These are phyloP conservation scores for Spialia ferax DNA, from an alignment of 2,888 invertebrate genomes.

Conservation along the genomic window DNA sequence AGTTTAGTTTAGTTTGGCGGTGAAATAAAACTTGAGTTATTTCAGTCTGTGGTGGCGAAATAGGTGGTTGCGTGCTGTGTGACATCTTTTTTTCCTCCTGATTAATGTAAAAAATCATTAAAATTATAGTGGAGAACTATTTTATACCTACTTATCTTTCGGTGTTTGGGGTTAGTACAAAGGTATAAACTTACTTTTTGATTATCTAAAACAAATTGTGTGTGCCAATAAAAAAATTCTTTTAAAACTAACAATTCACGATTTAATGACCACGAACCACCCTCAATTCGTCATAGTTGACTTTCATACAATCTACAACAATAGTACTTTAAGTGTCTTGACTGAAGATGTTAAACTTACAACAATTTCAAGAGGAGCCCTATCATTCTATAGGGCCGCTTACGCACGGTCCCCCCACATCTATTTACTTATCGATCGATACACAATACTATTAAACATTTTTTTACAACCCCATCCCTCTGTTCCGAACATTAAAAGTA, in stretches of 20 bases:
- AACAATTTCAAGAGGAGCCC: constrained; percentile 77
- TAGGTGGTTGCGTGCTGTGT: too few species aligned
- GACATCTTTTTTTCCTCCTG: too few species aligned
- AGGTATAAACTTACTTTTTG: not conserved
- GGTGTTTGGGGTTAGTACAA: not conserved
- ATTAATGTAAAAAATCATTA: not conserved
- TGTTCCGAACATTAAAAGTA: constrained; percentile 73
- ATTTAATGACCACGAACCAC: constrained; percentile 58
- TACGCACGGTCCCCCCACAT: constrained; percentile 59
- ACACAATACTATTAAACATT: constrained; percentile 82
- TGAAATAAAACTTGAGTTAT: too few species aligned
- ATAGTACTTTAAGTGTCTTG: constrained; percentile 85
- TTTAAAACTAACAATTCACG: constrained; percentile 41
- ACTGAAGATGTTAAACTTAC: constrained; percentile 74
- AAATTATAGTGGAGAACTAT: too few species aligned
- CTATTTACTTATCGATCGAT: constrained; percentile 77
- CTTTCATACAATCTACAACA: constrained; percentile 70
- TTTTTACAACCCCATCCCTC: constrained; percentile 74
- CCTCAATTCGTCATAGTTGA: constrained; percentile 54
- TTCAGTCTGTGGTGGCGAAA: too few species aligned
- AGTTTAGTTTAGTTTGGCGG: not conserved
- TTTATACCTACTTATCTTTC: not conserved
- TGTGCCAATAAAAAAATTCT: not conserved
- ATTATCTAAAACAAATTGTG: not conserved
- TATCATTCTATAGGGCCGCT: constrained; percentile 58